Base-by-base conservation (phyloP, 2,888 invertebrate species). In the Entomobrya proxima region DNA sequence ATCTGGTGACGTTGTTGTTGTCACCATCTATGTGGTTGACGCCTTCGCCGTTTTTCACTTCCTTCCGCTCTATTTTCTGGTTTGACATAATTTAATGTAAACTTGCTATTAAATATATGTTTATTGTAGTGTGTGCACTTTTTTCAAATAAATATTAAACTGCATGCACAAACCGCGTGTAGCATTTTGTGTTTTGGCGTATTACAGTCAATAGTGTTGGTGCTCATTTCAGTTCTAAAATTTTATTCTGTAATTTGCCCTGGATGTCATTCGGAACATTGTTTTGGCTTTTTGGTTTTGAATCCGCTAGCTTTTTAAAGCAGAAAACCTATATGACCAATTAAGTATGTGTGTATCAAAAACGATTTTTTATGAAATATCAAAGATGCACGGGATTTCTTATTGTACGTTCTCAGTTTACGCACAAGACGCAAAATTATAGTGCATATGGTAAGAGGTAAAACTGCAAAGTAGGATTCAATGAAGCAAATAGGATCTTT, bases 51-150 rank as follows among this genome's bases (percentile, higher is more conserved):
- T 35, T 78, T 50, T 50, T 58, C 55, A 18, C 50, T 72, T 78
- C 78, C 78, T 78, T 78, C 77, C 77, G 77, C 77, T 78, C 78
- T 47, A 58, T 78, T 78, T 58, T 61, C 77, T 64, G 61, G 44
- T 78, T 78, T 78, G 78, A 67, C 78, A 64, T 37, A 64, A 78
- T 64, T 78, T 67, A 78, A 44, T 50, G 32, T 64, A 30, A 30
- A 40, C 40, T 27, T 58, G 37, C 27, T 75, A 55, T 32, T 37
- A n/a, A 44, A 44, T 44, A 44, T 11, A 44, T 11, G 13, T 15
- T 44, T 15, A 44, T 44, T 44, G n/a, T 24, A 40, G 27, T 21
- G 3, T 32, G 67, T 30, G 18, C 64, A 78, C 50, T 78, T 64
- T 47, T 77, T 77, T 77, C n/a, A n/a, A n/a, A n/a, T n/a, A n/a